Conservation (phyloP, 1,140 invertebrate species). For the Tenebrio molitor region DNA sequence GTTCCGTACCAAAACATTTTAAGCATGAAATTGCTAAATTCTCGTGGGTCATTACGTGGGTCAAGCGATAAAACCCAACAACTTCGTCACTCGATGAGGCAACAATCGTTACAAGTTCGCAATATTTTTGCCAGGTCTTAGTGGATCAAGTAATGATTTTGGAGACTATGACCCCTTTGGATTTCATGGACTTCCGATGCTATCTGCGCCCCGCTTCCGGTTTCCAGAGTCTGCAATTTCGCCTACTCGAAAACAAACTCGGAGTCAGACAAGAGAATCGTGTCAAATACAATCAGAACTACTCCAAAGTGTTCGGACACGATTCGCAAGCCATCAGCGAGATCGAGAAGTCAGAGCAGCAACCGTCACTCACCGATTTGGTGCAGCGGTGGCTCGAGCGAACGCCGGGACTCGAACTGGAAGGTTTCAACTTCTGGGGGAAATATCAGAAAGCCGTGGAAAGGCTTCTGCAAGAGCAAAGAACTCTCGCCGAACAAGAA, state of each 20-base stretch:
- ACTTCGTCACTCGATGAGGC: not conserved
- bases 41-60: not conserved
- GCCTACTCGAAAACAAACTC: conserved; percentile 96
- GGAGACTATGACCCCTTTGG: conserved; percentile 97
- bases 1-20: not conserved
- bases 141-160: conserved; percentile 98
- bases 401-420: conserved; percentile 88
- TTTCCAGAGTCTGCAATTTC: conserved; percentile 97
- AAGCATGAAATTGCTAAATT: conserved; percentile 4
- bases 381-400: conserved; percentile 95
- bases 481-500: conserved; percentile 72
- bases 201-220: conserved; percentile 96
- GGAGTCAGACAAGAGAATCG: conserved; percentile 91
- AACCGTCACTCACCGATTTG: conserved; percentile 86
- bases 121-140: conserved; percentile 77
- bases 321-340: conserved; percentile 78
- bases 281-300: conserved; percentile 94
- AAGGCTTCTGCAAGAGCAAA: conserved; percentile 79
- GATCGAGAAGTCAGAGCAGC: conserved; percentile 83
- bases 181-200: conserved; percentile 96
- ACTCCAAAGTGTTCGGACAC: conserved; percentile 87
- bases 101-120: not conserved
- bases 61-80: not conserved
- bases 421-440: conserved; percentile 94
- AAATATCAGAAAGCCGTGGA: conserved; percentile 88